A percentile compares a stretch with the other conserved stretches of the same genome.
These are phyloP conservation scores for Rotaria macrura DNA, from an alignment of 2,888 invertebrate species.

Conservation along the genomic window DNA sequence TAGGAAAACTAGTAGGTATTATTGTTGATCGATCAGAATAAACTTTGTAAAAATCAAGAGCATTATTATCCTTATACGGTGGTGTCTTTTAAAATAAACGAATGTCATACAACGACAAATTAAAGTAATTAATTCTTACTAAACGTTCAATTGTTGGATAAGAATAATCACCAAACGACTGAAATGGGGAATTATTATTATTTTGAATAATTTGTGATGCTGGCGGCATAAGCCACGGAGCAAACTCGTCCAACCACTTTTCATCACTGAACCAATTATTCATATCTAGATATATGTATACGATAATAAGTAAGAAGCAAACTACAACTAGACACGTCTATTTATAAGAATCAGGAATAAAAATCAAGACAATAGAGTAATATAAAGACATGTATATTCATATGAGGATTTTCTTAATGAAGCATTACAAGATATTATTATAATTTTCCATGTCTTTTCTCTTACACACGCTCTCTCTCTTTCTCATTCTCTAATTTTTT, in stretches of 20 bases:
- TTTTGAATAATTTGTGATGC: neutral
- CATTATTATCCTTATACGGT: neutral
- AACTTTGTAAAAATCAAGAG: neutral
- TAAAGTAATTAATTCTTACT: neutral
- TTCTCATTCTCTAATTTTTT: too few relatives aligned
- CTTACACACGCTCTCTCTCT: too few relatives aligned
- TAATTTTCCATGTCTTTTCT: too few relatives aligned
- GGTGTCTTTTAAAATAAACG: neutral
- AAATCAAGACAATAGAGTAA: too few relatives aligned
- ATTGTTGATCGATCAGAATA: neutral
- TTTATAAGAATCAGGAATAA: too few relatives aligned
- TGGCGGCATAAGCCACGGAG: neutral
- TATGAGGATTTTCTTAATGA: too few relatives aligned
- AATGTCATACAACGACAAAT: neutral
- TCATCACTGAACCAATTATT: neutral
- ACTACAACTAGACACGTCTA: too few relatives aligned
- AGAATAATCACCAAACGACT: neutral
- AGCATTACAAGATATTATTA: too few relatives aligned
- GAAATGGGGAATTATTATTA: neutral
- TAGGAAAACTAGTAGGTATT: neutral
- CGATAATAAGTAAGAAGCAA: too few relatives aligned
- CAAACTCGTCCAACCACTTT: neutral
- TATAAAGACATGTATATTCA: too few relatives aligned
- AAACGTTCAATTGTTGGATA: neutral
- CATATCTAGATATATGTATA: neutral